Evolutionary conservation across 1,140 invertebrate species (phyloP), one percentile per base, ranked within the genome.

Genomic region (Probaryconus sp.): DNA sequence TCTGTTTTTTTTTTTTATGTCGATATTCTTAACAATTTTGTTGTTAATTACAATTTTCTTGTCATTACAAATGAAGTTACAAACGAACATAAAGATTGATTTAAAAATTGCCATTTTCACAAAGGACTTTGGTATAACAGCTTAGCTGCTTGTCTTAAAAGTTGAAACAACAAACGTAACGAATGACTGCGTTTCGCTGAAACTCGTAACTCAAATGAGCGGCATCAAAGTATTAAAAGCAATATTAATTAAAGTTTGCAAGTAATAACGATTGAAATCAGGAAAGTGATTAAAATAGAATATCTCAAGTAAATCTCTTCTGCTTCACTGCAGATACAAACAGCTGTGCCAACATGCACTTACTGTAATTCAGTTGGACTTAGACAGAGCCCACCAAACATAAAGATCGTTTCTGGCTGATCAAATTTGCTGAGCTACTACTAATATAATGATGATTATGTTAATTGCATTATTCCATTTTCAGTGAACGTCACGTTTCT

Each of bases 331-430:
- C 38, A 53, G 64, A 60, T n/a, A n/a, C 72, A 69, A 76, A 67
- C 61, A 69, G 65, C 65, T 55, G 60, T 30, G 65, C 58, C 37
- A 69, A 75, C 65, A 38, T 76, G 65, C 73, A 71, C 65, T 71
- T 76, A 76, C 67, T 68, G 38, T 76, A 67, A 71, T 76, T 76
- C 51, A 31, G 43, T 68, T 71, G 48, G 73, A 67, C 60, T 70
- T 70, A 60, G 42, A 18, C 5, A 43, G 47, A 47, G 53, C 61
- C 40, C 42, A 53, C 43, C 65, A 64, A 67, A 71, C 63, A 63
- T 70, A 76, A 76, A 76, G 73, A 76, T 76, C 61, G 45, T 47
- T 56, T 67, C 37, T 64, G 48, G 26, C 56, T 75, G 65, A 58
- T 69, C 60, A 55, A 71, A 73, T 65, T 60, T 65, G 24, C 38